Percentiles rank a stretch among this genome's conserved stretches.
Evolutionary conservation across 2,797 vertebrate genomes (phyloP).

Genomic region (Megalops cyprinoides): DNA sequence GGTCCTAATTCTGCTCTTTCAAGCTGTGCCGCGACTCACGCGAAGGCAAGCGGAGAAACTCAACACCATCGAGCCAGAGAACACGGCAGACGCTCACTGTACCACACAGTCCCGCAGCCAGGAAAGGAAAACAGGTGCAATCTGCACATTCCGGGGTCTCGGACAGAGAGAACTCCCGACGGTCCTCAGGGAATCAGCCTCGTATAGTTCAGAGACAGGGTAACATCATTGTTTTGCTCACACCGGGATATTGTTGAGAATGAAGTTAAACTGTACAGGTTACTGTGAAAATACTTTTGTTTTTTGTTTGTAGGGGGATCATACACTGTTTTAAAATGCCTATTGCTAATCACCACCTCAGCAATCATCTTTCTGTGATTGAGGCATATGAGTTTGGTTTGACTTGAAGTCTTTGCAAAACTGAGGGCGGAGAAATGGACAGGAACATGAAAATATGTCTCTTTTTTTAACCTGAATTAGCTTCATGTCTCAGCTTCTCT

Average conservation of each 20-base stretch:
- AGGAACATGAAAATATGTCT: background rate
- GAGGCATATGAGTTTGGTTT: background rate
- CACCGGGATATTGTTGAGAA: background rate
- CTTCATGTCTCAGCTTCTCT: slow-evolving; percentile 54
- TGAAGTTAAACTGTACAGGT: too few relatives aligned
- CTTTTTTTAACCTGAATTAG: slow-evolving; percentile 33
- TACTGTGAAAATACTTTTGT: too few relatives aligned
- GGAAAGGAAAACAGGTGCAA: background rate
- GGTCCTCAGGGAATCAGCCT: background rate
- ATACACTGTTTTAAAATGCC: background rate
- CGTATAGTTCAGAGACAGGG: background rate
- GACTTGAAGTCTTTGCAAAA: background rate
- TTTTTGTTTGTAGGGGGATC: too few relatives aligned
- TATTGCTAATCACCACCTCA: background rate
- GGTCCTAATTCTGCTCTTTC: slow-evolving; percentile 51
- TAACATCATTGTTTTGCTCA: background rate
- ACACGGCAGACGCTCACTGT: background rate
- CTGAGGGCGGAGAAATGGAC: slow-evolving; percentile 2
- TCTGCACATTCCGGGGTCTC: background rate
- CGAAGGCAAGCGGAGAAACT: background rate
- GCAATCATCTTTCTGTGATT: background rate
- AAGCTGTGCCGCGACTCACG: slow-evolving; percentile 9
- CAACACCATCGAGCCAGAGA: background rate
- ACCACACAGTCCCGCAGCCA: background rate
- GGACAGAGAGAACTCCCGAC: too few relatives aligned